Percentiles rank a stretch among this genome's conserved stretches.
Evolutionary conservation across 2,113 vertebrate genomes (phyloP).

Genomic region (Chaetura pelagica): DNA sequence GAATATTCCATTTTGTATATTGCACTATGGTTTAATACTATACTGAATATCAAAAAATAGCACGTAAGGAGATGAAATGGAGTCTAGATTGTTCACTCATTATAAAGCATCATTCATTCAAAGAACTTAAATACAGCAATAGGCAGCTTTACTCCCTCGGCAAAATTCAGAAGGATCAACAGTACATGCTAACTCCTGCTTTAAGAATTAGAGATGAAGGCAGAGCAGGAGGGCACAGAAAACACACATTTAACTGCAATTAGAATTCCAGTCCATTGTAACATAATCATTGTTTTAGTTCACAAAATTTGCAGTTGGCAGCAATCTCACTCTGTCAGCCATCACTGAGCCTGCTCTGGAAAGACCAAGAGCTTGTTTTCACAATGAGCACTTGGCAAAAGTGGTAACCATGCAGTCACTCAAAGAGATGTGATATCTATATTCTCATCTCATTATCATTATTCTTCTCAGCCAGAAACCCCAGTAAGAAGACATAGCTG

Average conservation of each 20-base stretch:
- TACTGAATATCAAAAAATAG: not conserved
- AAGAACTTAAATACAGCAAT: conserved; percentile 16
- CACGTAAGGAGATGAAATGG: not conserved
- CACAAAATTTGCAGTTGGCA: conserved; percentile 57
- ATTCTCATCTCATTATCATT: conserved; percentile 55
- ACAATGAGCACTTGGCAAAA: conserved; percentile 56
- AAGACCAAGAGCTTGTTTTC: conserved; percentile 14
- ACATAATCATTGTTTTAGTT: conserved; percentile 54
- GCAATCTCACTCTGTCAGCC: not conserved
- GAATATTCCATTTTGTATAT: not conserved
- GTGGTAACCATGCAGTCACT: conserved; percentile 33
- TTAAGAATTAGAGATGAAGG: conserved; percentile 27
- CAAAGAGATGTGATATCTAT: conserved; percentile 30
- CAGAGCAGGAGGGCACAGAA: conserved; percentile 33
- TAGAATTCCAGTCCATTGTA: conserved; percentile 61
- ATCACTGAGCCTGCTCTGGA: conserved; percentile 14
- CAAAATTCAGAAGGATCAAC: not conserved
- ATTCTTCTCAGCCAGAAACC: conserved; percentile 16
- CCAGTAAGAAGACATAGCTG: not conserved
- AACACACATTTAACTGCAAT: conserved; percentile 39
- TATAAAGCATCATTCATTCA: conserved; percentile 5
- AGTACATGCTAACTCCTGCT: not conserved
- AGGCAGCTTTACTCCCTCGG: not conserved
- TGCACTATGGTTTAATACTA: not conserved
- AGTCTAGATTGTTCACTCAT: not conserved